Evolutionary conservation across 2,888 invertebrate species (phyloP), one percentile per base, ranked within the genome.

Genomic region (Tribolium freemani): DNA sequence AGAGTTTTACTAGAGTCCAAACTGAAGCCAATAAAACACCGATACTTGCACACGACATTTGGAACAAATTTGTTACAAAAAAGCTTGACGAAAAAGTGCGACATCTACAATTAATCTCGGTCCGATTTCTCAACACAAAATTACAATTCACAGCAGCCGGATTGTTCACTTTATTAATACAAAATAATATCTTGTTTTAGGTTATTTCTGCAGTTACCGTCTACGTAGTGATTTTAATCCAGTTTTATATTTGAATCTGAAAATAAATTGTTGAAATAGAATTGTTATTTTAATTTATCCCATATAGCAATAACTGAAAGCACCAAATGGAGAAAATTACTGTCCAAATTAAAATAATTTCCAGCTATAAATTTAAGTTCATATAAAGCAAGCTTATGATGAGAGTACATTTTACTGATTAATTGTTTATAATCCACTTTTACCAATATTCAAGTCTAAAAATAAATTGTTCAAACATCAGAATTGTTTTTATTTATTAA

Each of bases 81-180:
- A 60, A 10, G 5, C 8, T 9, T 10, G 2, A 30, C 5, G 31
- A 53, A 51, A 13, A 8, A 9, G 1, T 48, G 51, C 48, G 6
- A 8, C 31, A 38, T 38, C 51, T 64, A 9, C 64, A 64, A 50
- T 21, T 64, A 5, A 31, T 51, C 5, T 51, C 64, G 5, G 21
- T 53, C 1, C 6, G 53, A 44, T 53, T 64, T 11, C 10, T 53
- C n/a, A 51, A 53, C 21, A 64, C 38, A 8, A 64, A 44, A 11
- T 30, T 64, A 0, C 38, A 16, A 4, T 64, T 64, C 10, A 44
- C 31, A 1, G 53, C 21, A n/a, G 5, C 5, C 3, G 21, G 26
- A 1, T 44, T 64, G 13, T 64, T 64, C 20, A n/a, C 9, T 16
- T 5, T 64, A 6, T n/a, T n/a, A n/a, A n/a, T n/a, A n/a, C n/a